Evolutionary conservation across 1,140 invertebrate genomes (phyloP).

Genomic region (Wasmannia auropunctata): DNA sequence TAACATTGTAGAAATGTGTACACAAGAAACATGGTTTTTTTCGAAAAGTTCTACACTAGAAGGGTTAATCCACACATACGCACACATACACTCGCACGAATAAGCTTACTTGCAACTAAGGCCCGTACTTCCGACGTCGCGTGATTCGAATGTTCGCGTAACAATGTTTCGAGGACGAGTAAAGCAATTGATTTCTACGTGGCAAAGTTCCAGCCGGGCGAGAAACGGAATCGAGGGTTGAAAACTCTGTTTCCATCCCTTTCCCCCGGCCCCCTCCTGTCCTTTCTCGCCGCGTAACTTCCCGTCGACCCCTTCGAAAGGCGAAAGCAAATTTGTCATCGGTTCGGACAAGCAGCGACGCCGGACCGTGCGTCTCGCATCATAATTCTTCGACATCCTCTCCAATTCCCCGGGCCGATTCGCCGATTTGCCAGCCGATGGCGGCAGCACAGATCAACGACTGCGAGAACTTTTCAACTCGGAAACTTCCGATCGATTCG

Average conservation of each 20-base stretch:
- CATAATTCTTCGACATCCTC: slow-evolving; percentile 68
- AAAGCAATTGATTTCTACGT: slow-evolving; percentile 74
- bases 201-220: slow-evolving; percentile 70
- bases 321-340: slow-evolving; percentile 74
- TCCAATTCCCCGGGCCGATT: slow-evolving; percentile 56
- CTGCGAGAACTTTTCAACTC: slow-evolving; percentile 45
- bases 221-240: slow-evolving; percentile 53
- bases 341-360: slow-evolving; percentile 58
- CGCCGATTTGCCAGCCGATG: slow-evolving; percentile 47
- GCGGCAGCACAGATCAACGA: slow-evolving; percentile 21
- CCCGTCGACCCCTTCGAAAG: slow-evolving; percentile 22
- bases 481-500: slow-evolving; percentile 11
- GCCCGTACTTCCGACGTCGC: slow-evolving; percentile 40
- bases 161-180: slow-evolving; percentile 66
- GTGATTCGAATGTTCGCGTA: slow-evolving; percentile 72
- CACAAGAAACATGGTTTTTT: background rate
- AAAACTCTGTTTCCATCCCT: slow-evolving; percentile 45
- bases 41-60: background rate
- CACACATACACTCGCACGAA: background rate
- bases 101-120: background rate
- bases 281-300: slow-evolving; percentile 16
- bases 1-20: background rate
- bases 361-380: slow-evolving; percentile 47
- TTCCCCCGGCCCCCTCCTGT: background rate
- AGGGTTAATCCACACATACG: background rate